Base-by-base conservation (phyloP, 2,113 vertebrate species). In the Nothocercus nigrocapillus region DNA sequence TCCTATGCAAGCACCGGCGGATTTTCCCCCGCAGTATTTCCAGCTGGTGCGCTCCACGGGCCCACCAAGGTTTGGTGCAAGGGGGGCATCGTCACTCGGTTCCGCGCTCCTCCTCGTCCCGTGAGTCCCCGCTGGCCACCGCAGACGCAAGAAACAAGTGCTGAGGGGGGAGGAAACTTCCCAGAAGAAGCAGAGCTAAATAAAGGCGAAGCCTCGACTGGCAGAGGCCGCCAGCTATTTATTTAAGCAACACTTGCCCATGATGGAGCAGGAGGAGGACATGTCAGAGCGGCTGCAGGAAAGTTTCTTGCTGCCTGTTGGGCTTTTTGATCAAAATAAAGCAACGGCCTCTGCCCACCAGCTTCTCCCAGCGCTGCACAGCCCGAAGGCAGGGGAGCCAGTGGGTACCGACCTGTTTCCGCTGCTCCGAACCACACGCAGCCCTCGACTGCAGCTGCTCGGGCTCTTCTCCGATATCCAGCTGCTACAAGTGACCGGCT, bases 171-270 rank as follows among this genome's bases (percentile, higher is more conserved):
- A 95, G 45, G 95, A 95, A 96, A 64, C 87, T 94, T 95, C 91
- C 94, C 85, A 89, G 89, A 94, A 95, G 82, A 85, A 7, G 0
- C 54, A n/a, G 87, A 95, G 89, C 89, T 95, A 96, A 95, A 96
- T 94, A 93, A 95, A 95, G 93, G 68, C 76, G 91, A 93, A 56
- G 79, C 88, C 85, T 64, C 61, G 90, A 91, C 87, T 93, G 83
- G n/a, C n/a, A 32, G 2, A 82, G 67, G n/a, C 94, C 87, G 94
- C 67, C 83, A 95, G 90, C 77, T 96, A 93, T 96, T 97, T 96
- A 93, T 92, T 93, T 74, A 75, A 94, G 70, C 89, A 18, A 13
- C 77, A 93, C 85, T 76, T 85, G 63, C 7, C 25, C 4, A 4
- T 64, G 91, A 85, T 83, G 25, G 66, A 89, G 87, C 70, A 45